Evolutionary conservation across 2,888 invertebrate genomes (phyloP).

Genomic region (Xiphydria camelus): DNA sequence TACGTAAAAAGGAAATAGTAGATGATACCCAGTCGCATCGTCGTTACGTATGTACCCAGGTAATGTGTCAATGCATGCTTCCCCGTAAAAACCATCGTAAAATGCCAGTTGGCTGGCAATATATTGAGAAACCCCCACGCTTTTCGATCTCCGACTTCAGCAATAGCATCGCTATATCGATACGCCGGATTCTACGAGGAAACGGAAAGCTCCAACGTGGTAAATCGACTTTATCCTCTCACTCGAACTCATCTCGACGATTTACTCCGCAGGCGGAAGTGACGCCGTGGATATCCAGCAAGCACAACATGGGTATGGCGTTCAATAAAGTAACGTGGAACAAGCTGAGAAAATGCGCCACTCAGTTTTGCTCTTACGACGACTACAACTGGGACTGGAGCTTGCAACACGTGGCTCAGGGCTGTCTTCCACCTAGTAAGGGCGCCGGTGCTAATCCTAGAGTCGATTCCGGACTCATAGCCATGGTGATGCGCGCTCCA

Average conservation of each 20-base stretch:
- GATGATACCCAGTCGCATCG: no score
- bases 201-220: no score
- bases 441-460: slow-evolving; percentile 59
- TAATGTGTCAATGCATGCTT: no score
- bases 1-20: no score
- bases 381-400: slow-evolving; percentile 99
- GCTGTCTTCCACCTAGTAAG: slow-evolving; percentile 68
- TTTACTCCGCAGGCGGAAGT: slow-evolving; percentile 76
- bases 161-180: no score
- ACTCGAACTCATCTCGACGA: not conserved
- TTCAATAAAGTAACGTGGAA: slow-evolving; percentile 89
- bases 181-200: no score
- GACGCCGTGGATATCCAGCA: slow-evolving; percentile 93
- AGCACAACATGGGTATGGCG: slow-evolving; percentile 99
- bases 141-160: no score
- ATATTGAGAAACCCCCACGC: no score
- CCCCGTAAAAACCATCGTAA: no score
- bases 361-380: slow-evolving; percentile 92
- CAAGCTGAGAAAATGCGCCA: slow-evolving; percentile 76
- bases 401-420: slow-evolving; percentile 86
- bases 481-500: slow-evolving; percentile 89
- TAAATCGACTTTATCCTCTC: no score
- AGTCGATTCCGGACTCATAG: slow-evolving; percentile 65
- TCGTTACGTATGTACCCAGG: no score
- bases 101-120: no score